Conservation (phyloP, 2,797 vertebrate genomes). For the Mormyrops boulengeri region DNA sequence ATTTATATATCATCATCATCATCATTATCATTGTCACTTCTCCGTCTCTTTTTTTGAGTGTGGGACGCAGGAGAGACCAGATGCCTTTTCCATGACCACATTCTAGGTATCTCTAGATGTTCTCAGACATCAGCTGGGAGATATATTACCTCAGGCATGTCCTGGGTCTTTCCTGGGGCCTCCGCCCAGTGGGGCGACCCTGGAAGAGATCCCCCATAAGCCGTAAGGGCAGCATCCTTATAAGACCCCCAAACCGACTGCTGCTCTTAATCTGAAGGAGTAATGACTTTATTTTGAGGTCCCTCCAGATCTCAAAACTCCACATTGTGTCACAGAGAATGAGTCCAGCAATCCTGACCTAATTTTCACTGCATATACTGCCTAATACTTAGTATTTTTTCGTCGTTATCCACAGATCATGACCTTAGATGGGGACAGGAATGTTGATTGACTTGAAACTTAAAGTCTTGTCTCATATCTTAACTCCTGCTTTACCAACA, state of each 20-base stretch:
- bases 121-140: neutral
- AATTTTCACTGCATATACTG: neutral
- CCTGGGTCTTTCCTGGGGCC: neutral
- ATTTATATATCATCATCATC: neutral
- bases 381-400: neutral
- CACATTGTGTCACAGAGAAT: neutral
- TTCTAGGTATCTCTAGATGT: neutral
- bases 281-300: neutral
- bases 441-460: neutral
- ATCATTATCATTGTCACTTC: neutral
- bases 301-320: neutral
- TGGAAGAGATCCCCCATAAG: neutral
- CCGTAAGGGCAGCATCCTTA: neutral
- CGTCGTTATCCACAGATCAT: neutral
- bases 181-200: neutral
- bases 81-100: neutral
- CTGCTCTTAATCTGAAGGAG: neutral
- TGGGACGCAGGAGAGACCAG: neutral
- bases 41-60: neutral
- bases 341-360: neutral
- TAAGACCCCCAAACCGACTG: neutral
- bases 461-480: neutral
- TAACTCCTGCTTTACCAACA: neutral
- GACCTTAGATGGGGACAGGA: neutral
- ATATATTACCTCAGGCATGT: neutral